Base-by-base conservation (phyloP, 30 jellyfish, hydroid and myxozoan genomes). In the Hydractinia symbiolongicarpus region DNA sequence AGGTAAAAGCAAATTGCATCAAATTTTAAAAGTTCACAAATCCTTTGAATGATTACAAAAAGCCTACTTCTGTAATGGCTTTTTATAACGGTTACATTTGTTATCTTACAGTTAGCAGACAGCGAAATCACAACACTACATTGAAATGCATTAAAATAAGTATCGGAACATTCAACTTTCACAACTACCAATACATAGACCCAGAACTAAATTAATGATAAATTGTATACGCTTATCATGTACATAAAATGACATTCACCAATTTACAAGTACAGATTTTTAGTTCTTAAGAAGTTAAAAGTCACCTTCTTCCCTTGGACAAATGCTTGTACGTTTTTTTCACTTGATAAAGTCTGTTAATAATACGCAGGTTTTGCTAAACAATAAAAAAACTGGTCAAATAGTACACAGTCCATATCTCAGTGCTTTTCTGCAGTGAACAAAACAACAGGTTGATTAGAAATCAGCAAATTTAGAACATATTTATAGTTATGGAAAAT, bases 311-410 rank as follows among this genome's bases (percentile, higher is more conserved):
- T 20, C 5, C 80, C n/a, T 71, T 71, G 9, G 80, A 71, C n/a
- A 71, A 50, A 7, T 60, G 40, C 54, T 71, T 71, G 61, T 15
- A 71, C 8, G 51, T 71, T 20, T 30, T 71, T 53, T 71, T 71
- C 80, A 71, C 54, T 8, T 71, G 80, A 50, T 50, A 30, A 8
- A 71, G 54, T 30, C 80, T 49, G 66, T 71, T 71, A 30, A 71
- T 71, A 20, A 71, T 20, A n/a, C 80, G 80, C 54, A 71, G 51
- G 51, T 71, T 71, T 71, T 71, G 80, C 80, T 71, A 53, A 71
- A 71, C 40, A 8, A 11, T 58, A 58, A 58, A 58, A 58, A 58
- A 30, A 30, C 44, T 30, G 44, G 44, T 30, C 44, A 30, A 30
- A 30, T 30, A 30, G 44, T 30, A 30, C 44, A 30, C 44, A 30